A percentile compares a stretch with the other conserved stretches of the same genome.
Conservation (phyloP, 1,140 invertebrate species). For the Dendrolimus kikuchii region DNA sequence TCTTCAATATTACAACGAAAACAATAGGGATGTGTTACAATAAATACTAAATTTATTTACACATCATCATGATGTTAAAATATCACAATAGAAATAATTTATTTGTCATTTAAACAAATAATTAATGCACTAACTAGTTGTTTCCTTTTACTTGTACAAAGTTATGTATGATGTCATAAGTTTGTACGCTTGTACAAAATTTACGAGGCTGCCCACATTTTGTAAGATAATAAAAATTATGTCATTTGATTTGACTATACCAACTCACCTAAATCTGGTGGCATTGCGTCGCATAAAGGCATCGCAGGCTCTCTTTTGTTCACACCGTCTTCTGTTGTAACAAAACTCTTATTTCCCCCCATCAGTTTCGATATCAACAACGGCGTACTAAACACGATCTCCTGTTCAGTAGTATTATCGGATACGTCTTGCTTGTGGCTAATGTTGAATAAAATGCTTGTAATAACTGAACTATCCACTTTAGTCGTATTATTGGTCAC, state of each 20-base stretch:
- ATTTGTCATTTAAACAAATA: too few relatives aligned
- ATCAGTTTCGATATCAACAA: conserved; percentile 44
- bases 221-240: neutral
- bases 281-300: conserved; percentile 42
- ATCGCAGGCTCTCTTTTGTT: conserved; percentile 34
- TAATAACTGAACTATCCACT: too few relatives aligned
- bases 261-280: conserved; percentile 49
- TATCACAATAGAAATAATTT: too few relatives aligned
- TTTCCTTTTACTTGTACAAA: neutral
- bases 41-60: too few relatives aligned
- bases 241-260: neutral
- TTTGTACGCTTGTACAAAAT: too few relatives aligned
- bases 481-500: neutral
- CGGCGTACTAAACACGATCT: conserved; percentile 17
- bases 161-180: neutral
- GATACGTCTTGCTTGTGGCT: neutral
- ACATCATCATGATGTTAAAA: too few relatives aligned
- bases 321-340: conserved; percentile 36
- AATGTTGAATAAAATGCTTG: too few relatives aligned
- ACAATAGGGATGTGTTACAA: too few relatives aligned
- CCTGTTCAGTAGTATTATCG: neutral
- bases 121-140: too few relatives aligned
- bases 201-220: neutral
- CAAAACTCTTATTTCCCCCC: conserved; percentile 38
- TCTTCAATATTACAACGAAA: too few relatives aligned